These are phyloP conservation scores for Oncorhynchus gorbuscha DNA, from an alignment of 2,113 vertebrate species.

Conservation along the genomic window DNA sequence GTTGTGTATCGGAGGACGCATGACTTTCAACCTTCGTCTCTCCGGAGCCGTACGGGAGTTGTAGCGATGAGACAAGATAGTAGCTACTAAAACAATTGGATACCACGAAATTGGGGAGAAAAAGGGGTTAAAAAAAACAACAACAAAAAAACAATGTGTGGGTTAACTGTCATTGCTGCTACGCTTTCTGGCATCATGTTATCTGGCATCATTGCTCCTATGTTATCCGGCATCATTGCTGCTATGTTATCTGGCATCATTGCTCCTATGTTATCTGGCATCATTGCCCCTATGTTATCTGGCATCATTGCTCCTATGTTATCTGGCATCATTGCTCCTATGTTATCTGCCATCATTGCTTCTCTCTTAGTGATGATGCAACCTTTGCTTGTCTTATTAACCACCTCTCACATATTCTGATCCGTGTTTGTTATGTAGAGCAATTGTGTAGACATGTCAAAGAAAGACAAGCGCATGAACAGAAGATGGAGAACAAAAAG, in stretches of 20 bases:
- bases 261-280: constrained; percentile 25
- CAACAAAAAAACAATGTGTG: not conserved
- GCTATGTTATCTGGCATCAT: constrained; percentile 10
- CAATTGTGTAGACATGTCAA: constrained; percentile 99
- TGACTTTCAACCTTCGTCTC: too few relatives aligned
- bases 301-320: constrained; percentile 2
- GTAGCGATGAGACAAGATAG: too few relatives aligned
- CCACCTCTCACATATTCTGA: constrained; percentile 69
- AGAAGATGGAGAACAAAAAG: constrained; percentile 99
- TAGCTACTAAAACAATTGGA: too few relatives aligned
- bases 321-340: not conserved
- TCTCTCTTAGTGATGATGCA: constrained; percentile 46
- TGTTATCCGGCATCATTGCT: constrained; percentile 25
- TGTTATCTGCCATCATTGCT: constrained; percentile 22
- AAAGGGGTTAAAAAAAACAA: too few relatives aligned
- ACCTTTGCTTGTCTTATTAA: constrained; percentile 75
- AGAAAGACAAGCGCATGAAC: constrained; percentile 98
- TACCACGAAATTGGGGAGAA: too few relatives aligned
- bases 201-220: constrained; percentile 28
- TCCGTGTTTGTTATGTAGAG: constrained; percentile 84
- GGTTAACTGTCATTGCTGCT: constrained; percentile 6
- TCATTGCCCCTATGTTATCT: constrained; percentile 27
- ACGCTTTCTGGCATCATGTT: not conserved
- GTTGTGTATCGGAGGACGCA: too few relatives aligned
- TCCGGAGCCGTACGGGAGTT: too few relatives aligned